Evolutionary conservation across 2,888 invertebrate species (phyloP).

Genomic region (Cheilosia urbana): DNA sequence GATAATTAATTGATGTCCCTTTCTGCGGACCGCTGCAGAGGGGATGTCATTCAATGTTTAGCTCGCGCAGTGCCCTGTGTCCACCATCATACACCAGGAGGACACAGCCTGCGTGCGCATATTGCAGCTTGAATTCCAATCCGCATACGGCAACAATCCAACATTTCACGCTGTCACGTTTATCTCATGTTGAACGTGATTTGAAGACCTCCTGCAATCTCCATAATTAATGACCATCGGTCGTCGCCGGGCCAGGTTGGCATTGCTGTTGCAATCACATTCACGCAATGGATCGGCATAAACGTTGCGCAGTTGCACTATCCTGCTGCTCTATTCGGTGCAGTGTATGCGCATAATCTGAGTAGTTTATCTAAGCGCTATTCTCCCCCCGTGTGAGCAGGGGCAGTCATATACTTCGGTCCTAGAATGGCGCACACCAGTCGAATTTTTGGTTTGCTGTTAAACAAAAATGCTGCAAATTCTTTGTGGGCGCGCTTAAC

Average conservation of each 20-base stretch:
- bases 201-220: constrained; percentile 78
- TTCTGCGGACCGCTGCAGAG: constrained; percentile 40
- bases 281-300: constrained; percentile 58
- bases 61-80: constrained; percentile 48
- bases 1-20: constrained; percentile 72
- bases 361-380: constrained; percentile 65
- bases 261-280: constrained; percentile 70
- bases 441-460: background rate
- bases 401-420: constrained; percentile 42
- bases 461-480: constrained; percentile 66
- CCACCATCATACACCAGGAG: constrained; percentile 23
- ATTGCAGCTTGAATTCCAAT: constrained; percentile 74
- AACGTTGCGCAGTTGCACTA: constrained; percentile 58
- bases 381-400: constrained; percentile 55
- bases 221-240: constrained; percentile 75
- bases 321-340: constrained; percentile 64
- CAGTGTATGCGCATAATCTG: constrained; percentile 54
- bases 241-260: constrained; percentile 60
- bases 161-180: constrained; percentile 78
- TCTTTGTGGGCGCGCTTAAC: constrained; percentile 75
- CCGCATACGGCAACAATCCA: constrained; percentile 74
- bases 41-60: constrained; percentile 60
- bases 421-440: constrained; percentile 44
- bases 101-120: constrained; percentile 15
- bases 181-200: constrained; percentile 77